phyloP scores from a whole-genome alignment of 2,888 invertebrate species.

The Palloptera scutellata region DNA sequence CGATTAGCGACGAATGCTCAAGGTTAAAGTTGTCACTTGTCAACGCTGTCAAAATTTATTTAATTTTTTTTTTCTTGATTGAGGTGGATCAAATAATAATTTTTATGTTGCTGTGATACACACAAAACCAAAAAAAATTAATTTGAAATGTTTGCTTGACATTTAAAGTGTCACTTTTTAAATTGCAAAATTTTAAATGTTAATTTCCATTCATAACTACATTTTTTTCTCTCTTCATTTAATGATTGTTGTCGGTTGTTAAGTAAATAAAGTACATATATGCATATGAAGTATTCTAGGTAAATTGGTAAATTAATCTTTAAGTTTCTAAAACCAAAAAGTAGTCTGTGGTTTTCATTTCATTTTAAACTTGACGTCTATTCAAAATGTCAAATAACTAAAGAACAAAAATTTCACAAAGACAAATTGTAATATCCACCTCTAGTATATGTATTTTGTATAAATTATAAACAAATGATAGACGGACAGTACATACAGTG shows the following conservation, averaged over 20 bases:
- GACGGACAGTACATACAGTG: too few relatives aligned
- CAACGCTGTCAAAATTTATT: slow-evolving; percentile 51
- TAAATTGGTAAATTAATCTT: neutral
- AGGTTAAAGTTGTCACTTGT: slow-evolving; percentile 59
- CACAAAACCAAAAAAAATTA: too few relatives aligned
- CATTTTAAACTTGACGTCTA: slow-evolving; percentile 16
- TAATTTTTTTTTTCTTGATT: slow-evolving; percentile 38
- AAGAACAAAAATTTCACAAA: slow-evolving; percentile 10
- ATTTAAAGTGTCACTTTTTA: slow-evolving; percentile 27
- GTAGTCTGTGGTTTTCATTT: slow-evolving; percentile 26
- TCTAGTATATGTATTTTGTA: too few relatives aligned
- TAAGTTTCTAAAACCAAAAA: neutral
- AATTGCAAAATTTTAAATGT: neutral
- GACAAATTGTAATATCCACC: slow-evolving; percentile 7
- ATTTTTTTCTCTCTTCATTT: too few relatives aligned
- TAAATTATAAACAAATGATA: too few relatives aligned
- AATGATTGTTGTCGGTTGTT: too few relatives aligned
- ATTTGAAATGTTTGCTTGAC: slow-evolving; percentile 17
- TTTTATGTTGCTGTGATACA: too few relatives aligned
- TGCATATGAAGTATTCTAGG: neutral
- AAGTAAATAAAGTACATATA: neutral
- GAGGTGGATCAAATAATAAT: neutral
- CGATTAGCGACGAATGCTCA: slow-evolving; percentile 54
- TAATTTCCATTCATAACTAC: too few relatives aligned
- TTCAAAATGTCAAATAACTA: slow-evolving; percentile 16